These are phyloP conservation scores for Cuculus canorus DNA, from an alignment of 2,797 vertebrate species.

Conservation along the genomic window DNA sequence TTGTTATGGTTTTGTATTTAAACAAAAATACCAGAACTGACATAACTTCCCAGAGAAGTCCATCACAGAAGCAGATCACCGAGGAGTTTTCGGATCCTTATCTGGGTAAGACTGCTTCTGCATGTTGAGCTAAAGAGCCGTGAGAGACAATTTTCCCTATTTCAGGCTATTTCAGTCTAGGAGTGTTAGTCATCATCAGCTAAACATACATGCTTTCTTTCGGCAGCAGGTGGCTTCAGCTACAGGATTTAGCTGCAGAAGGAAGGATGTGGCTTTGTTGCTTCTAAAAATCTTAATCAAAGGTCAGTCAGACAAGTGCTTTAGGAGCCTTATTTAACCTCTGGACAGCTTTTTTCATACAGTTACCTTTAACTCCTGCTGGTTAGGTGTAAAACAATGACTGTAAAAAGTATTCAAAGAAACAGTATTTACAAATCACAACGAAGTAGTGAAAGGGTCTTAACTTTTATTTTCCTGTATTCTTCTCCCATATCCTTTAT, in stretches of 20 bases:
- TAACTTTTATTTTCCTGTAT: neutral
- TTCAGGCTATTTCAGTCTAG: neutral
- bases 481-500: neutral
- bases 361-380: too few species aligned
- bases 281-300: neutral
- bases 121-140: neutral
- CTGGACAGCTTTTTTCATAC: too few species aligned
- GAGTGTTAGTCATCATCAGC: neutral
- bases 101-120: neutral
- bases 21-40: neutral
- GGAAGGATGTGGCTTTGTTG: neutral
- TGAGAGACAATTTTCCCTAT: neutral
- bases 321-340: too few species aligned
- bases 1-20: neutral
- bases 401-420: neutral
- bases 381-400: neutral
- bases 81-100: neutral
- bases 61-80: neutral
- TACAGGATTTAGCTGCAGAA: neutral
- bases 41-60: neutral
- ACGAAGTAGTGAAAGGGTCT: neutral
- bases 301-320: too few species aligned
- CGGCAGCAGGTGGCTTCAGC: neutral
- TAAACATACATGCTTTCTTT: neutral
- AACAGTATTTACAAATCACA: neutral